Evolutionary conservation across 2,797 vertebrate species (phyloP), one percentile per base, ranked within the genome.

Genomic region (Columba guinea): DNA sequence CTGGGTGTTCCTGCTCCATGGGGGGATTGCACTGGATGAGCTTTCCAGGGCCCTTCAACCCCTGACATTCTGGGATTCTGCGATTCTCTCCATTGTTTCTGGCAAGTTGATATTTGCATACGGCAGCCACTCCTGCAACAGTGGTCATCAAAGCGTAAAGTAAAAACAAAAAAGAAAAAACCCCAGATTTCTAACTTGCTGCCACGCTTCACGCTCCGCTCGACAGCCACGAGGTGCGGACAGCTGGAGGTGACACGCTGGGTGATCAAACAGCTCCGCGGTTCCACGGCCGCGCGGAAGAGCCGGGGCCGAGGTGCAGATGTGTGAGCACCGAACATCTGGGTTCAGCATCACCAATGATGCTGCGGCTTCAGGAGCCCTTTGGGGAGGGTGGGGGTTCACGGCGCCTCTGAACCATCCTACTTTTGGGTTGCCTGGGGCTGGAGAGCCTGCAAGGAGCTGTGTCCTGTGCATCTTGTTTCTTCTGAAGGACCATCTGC

Each of bases 301-400:
- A 49, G 58, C 7, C 2, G 4, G 17, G 26, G 4, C 3, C 26
- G 1, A 35, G n/a, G 13, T 9, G 11, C 7, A 3, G 44, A 11
- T 3, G 8, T 4, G 15, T 3, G 23, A 21, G 19, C 26, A 23
- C 1, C 2, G 11, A 24, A 32, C 1, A 2, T 19, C 24, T 5
- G 71, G 30, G 15, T 7, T 28, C 3, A 4, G 28, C 21, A 12
- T 37, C 62, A 12, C 49, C 1, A 0, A 7, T 5, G 5, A 32
- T 2, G 5, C 16, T 12, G 28, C 3, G 8, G 39, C 56, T 21
- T 23, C 58, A 21, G n/a, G 30, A 64, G 18, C 28, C 32, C n/a
- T 23, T 27, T 28, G 35, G 23, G 20, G 27, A 52, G 7, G 4
- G 2, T 4, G 10, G 35, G 55, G 55, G 21, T 24, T 32, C 39